Evolutionary conservation across 1,140 invertebrate genomes (phyloP), one percentile per base, ranked within the genome.

Genomic region (Dinothrombium tinctorium): DNA sequence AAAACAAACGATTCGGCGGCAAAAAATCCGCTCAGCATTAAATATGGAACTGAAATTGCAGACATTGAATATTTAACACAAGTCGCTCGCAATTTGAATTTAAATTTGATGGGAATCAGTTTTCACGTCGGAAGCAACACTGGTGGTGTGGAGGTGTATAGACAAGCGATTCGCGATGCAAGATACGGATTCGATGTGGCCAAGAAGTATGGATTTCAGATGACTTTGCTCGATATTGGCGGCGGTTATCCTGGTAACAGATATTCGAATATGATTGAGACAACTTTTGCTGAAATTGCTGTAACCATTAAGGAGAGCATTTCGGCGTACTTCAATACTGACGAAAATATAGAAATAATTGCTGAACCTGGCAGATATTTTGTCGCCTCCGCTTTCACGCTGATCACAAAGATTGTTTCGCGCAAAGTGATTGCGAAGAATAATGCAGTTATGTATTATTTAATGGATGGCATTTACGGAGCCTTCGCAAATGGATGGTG

Each of bases 391-490:
- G 61, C 62, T 2, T 61, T 60, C 45, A 61, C 58, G 22, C 46
- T 64, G 9, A 53, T 52, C 28, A 53, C 56, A 25, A 61, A 61
- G 40, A 52, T 64, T 45, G 63, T 63, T 41, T 59, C 60, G 20
- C 61, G 59, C 50, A 52, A 60, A 29, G 53, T 52, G 5, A 39
- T 46, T 11, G 33, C 14, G 3, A 5, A 56, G 0, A 53, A 56
- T 12, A 38, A 31, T 15, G 39, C 49, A 21, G 57, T 72, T 46
- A 94, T 95, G 86, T 90, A 90, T 60, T 92, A 84, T 62, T 74
- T 96, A 48, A 96, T 96, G 59, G 90, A 96, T 63, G 82, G 90
- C 0, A 81, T 96, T 22, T 96, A 96, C 61, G 90, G 89, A 14
- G 90, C 83, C 23, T 96, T 98, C 65, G 96, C n/a, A 8, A 8